A percentile compares a stretch with the other conserved stretches of the same genome.
These are phyloP conservation scores for Plecturocebus donacophilus DNA, from an alignment of 2,113 vertebrate species.

Conservation along the genomic window DNA sequence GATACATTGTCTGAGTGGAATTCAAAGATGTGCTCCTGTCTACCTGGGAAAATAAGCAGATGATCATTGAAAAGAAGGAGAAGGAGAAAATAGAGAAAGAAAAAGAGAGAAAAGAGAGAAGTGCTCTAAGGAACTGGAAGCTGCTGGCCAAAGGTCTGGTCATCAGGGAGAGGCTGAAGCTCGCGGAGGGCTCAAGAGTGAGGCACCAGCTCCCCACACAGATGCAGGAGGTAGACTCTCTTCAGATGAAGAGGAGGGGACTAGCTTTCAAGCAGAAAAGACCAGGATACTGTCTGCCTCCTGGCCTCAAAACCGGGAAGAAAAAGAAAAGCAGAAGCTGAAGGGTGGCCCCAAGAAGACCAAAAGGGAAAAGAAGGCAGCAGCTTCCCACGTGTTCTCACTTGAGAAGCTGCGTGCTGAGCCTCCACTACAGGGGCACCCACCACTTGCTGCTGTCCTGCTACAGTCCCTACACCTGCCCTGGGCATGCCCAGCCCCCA, in stretches of 20 bases:
- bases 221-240: constrained; percentile 83
- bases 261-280: constrained; percentile 75
- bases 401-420: constrained; percentile 91
- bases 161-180: constrained; percentile 91
- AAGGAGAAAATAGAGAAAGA: constrained; percentile 96
- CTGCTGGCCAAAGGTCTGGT: constrained; percentile 93
- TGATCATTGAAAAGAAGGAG: constrained; percentile 91
- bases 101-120: constrained; percentile 97
- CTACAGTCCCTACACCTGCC: neutral
- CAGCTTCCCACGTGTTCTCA: constrained; percentile 92
- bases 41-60: constrained; percentile 95
- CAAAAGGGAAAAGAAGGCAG: constrained; percentile 86
- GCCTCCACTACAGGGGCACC: neutral
- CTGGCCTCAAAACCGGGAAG: constrained; percentile 95
- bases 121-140: constrained; percentile 92
- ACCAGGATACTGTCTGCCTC: constrained; percentile 85
- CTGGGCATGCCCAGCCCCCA: neutral
- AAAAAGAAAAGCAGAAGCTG: constrained; percentile 77
- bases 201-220: neutral
- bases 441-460: neutral
- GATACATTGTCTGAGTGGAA: constrained; percentile 95
- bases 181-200: constrained; percentile 88
- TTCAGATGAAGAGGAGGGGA: constrained; percentile 84
- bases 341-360: constrained; percentile 76
- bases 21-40: constrained; percentile 91